These are phyloP conservation scores for Crossocerus cetratus DNA, from an alignment of 2,888 invertebrate species.

Conservation along the genomic window DNA sequence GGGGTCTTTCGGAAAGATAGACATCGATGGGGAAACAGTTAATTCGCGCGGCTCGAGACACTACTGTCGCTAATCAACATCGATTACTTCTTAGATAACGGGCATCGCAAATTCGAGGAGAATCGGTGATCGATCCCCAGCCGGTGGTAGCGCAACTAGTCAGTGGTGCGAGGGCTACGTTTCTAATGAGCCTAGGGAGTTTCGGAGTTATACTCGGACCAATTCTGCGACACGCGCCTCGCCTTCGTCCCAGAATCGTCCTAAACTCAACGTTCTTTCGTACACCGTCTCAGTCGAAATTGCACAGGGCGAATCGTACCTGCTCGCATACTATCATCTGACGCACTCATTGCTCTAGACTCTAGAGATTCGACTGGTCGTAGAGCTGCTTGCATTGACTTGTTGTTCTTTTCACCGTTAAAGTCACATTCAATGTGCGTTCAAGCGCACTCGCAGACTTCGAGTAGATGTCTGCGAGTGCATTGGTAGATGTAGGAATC, in stretches of 20 bases:
- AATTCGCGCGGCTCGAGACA: conserved; percentile 52
- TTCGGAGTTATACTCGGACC: conserved; percentile 12
- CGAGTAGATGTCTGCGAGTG: too few relatives aligned
- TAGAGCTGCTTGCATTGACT: neutral
- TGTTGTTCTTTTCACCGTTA: neutral
- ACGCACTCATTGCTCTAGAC: neutral
- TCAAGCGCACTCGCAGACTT: neutral
- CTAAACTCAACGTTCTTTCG: neutral
- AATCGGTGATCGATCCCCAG: conserved; percentile 12
- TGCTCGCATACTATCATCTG: too few relatives aligned
- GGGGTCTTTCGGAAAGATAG: conserved; percentile 83
- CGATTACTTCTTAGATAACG: conserved; percentile 21
- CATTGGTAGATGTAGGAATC: neutral
- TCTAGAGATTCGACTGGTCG: neutral
- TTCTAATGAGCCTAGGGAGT: conserved; percentile 15
- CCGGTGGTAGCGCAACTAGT: neutral
- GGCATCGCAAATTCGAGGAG: neutral
- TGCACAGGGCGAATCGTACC: neutral
- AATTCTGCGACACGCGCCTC: neutral
- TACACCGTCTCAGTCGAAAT: neutral
- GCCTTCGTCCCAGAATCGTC: neutral
- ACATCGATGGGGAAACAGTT: conserved; percentile 60
- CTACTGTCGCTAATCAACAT: conserved; percentile 48
- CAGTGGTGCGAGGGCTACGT: conserved; percentile 19
- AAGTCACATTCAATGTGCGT: neutral